Percentiles rank a stretch among this genome's conserved stretches.
These are phyloP conservation scores for Malacoctenus gilli DNA, from an alignment of 2,797 vertebrate genomes.

Conservation along the genomic window DNA sequence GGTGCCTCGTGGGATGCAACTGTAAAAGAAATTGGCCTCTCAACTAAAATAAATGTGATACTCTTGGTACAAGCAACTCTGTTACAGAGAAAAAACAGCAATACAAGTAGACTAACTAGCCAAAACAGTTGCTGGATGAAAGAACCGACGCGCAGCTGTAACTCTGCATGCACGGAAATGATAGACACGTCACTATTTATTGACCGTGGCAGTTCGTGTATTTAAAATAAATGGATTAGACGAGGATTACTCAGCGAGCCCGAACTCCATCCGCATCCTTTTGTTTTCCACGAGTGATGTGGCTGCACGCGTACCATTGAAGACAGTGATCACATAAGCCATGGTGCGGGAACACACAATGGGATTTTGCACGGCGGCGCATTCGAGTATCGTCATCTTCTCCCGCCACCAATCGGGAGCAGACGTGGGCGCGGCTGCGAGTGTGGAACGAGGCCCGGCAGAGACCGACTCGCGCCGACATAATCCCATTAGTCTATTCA, in stretches of 20 bases:
- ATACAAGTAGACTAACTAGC: too few relatives aligned
- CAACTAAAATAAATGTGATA: too few relatives aligned
- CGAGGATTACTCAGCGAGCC: constrained; percentile 61
- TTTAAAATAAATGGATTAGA: constrained; percentile 67
- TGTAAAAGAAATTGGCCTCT: too few relatives aligned
- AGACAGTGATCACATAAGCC: constrained; percentile 60
- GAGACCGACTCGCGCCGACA: constrained; percentile 51
- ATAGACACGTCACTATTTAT: constrained; percentile 42
- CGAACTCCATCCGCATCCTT: constrained; percentile 33
- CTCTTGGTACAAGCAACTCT: too few relatives aligned
- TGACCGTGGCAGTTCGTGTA: constrained; percentile 36
- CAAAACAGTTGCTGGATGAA: too few relatives aligned
- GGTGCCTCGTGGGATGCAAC: too few relatives aligned
- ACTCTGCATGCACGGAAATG: constrained; percentile 5
- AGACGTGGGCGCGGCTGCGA: constrained; percentile 32
- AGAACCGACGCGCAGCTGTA: constrained; percentile 41
- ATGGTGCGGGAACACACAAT: constrained; percentile 59
- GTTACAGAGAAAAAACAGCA: too few relatives aligned
- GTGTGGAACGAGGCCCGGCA: constrained; percentile 29
- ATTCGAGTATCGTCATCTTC: constrained; percentile 39
- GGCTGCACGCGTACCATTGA: constrained; percentile 41
- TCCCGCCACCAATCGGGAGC: constrained; percentile 38
- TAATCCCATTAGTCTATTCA: constrained; percentile 65
- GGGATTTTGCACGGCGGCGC: constrained; percentile 58
- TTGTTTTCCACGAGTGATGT: constrained; percentile 47